These are phyloP conservation scores for Petrocephalus zakoni DNA, from an alignment of 2,113 vertebrate genomes.

Conservation along the genomic window DNA sequence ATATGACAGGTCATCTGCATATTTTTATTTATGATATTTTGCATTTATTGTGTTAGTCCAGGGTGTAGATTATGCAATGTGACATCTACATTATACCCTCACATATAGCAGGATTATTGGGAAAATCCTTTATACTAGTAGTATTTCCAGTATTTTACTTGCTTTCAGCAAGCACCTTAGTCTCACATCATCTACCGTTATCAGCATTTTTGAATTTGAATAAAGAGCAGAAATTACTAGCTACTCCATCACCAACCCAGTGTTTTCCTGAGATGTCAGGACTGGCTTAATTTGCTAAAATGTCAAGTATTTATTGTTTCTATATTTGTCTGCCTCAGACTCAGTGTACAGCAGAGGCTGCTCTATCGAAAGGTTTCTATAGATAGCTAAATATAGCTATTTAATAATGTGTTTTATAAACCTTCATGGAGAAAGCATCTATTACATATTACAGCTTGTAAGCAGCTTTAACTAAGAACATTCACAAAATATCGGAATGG, in stretches of 20 bases:
- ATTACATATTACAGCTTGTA: background rate
- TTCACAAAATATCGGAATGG: background rate
- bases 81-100: background rate
- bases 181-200: background rate
- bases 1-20: background rate
- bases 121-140: background rate
- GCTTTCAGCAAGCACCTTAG: background rate
- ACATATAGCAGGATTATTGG: background rate
- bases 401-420: background rate
- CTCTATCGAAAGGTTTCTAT: background rate
- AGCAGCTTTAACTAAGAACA: background rate
- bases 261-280: background rate
- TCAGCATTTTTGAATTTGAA: background rate
- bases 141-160: background rate
- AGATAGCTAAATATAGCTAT: no score
- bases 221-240: background rate
- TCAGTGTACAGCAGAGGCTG: background rate
- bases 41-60: background rate
- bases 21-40: background rate
- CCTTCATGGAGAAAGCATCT: background rate
- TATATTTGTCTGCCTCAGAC: background rate
- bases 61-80: background rate
- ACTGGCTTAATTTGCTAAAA: background rate
- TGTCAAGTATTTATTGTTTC: background rate
- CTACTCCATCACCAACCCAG: background rate